Conservation (phyloP, 1,140 invertebrate species). For the Caenorhabditis inopinata region DNA sequence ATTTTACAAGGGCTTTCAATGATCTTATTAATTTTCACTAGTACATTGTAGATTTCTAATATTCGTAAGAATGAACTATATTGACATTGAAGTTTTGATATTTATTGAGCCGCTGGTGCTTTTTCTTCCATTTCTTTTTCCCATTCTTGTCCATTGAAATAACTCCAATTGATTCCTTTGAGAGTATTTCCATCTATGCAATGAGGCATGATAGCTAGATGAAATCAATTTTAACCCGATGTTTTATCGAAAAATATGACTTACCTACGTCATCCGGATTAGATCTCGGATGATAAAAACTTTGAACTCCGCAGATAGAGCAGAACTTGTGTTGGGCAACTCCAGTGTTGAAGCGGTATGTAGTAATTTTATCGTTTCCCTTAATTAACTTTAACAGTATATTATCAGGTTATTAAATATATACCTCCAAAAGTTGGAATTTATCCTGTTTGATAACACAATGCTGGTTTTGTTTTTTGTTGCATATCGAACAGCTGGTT, state of each 20-base stretch:
- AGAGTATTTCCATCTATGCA: conserved; percentile 69
- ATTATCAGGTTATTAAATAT: not conserved
- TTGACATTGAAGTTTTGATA: too few relatives aligned
- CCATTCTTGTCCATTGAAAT: conserved; percentile 70
- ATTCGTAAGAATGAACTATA: too few relatives aligned
- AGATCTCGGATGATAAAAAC: conserved; percentile 70
- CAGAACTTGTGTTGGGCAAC: conserved; percentile 71
- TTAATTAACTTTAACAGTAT: conserved; percentile 34
- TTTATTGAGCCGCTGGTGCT: conserved; percentile 44
- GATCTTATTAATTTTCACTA: too few relatives aligned
- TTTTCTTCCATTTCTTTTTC: conserved; percentile 66
- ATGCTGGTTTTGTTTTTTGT: conserved; percentile 70
- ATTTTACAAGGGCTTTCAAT: too few relatives aligned
- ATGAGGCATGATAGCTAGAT: conserved; percentile 68
- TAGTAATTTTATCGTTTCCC: conserved; percentile 68
- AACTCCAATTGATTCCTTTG: conserved; percentile 60
- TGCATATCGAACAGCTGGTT: conserved; percentile 70
- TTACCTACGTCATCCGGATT: conserved; percentile 70
- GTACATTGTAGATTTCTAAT: too few relatives aligned
- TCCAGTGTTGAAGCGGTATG: conserved; percentile 71
- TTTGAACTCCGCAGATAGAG: conserved; percentile 70
- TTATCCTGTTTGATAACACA: conserved; percentile 68
- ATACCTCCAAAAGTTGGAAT: conserved; percentile 68
- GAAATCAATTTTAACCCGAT: not conserved
- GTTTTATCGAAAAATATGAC: too few relatives aligned